Base-by-base conservation (phyloP, 2,888 invertebrate genomes). In the Tryphoninae sp. region DNA sequence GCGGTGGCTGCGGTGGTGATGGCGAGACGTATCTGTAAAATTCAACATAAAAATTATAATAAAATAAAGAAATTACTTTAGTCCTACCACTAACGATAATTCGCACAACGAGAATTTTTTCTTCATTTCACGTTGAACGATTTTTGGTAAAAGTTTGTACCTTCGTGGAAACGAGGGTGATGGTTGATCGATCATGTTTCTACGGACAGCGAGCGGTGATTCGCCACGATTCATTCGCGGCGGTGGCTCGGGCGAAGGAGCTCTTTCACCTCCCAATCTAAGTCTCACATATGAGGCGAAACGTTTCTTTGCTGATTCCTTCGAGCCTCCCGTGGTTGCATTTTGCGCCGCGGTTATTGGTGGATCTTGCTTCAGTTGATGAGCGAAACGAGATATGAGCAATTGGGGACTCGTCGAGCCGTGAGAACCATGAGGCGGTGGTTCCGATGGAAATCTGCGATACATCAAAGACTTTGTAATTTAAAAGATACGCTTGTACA, bases 271-370 rank as follows among this genome's bases (percentile, higher is more conserved):
- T 64, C 93, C 94, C 88, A 95, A 94, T 93, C 96, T 95, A 92
- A 96, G 94, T 93, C 96, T 96, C 90, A 96, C 95, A 93, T 96
- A 96, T 86, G 96, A 96, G 90, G 96, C 95, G 92, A 96, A 96
- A 91, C 96, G 95, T 92, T 96, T 96, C 93, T 96, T 96, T 53
- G 90, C 90, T 22, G 91, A 92, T 73, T 92, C 92, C 71, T 92
- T 92, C 0, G 88, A 86, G 62, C 83, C 84, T 40, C 85, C 83
- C 45, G 76, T 80, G 23, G 33, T 68, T 40, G 89, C 88, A 75
- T 84, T 81, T 16, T 90, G 89, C 42, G 89, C 85, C 51, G 86
- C 83, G 9, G 84, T 78, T 49, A 89, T 83, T 45, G 89, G 86
- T 6, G 90, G 87, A 49, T 92, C 91, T 82, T 91, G 91, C 74